Evolutionary conservation across 2,113 vertebrate species (phyloP).

Genomic region (Collichthys lucidus): DNA sequence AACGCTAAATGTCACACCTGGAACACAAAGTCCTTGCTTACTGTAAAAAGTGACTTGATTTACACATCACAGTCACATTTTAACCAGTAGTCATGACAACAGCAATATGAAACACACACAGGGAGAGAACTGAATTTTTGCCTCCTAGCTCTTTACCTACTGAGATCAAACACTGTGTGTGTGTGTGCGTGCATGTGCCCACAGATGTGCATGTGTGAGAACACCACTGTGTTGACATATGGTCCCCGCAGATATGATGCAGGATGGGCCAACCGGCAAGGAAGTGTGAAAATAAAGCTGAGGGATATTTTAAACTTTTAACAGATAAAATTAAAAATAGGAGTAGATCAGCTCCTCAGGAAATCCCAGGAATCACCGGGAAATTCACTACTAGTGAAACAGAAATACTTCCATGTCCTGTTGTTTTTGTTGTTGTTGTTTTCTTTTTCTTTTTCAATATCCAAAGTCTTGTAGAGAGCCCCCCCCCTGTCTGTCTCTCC

Average conservation of each 20-base stretch:
- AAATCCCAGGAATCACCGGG: constrained; percentile 7
- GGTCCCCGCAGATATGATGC: constrained; percentile 47
- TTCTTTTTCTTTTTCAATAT: constrained; percentile 10
- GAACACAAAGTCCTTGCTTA: neutral
- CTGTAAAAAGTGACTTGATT: neutral
- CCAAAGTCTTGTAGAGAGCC: constrained; percentile 23
- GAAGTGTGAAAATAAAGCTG: neutral
- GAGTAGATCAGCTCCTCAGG: neutral
- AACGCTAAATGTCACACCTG: neutral
- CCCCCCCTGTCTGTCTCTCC: constrained; percentile 4
- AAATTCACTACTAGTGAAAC: constrained; percentile 17
- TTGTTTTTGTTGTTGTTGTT: neutral
- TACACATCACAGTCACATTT: neutral
- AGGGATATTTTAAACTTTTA: constrained; percentile 5
- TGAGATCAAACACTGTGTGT: constrained; percentile 58
- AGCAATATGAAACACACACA: neutral
- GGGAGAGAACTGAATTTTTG: constrained; percentile 1
- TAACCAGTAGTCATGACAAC: neutral
- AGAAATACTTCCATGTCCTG: constrained; percentile 23
- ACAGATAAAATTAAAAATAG: neutral
- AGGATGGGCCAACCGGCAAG: constrained; percentile 14
- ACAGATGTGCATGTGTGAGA: constrained; percentile 31
- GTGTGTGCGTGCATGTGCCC: constrained; percentile 33
- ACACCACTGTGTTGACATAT: constrained; percentile 34
- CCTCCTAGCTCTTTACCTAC: constrained; percentile 42